Evolutionary conservation across 2,888 invertebrate species (phyloP), one percentile per base, ranked within the genome.

Genomic region (Drosophila monieri): DNA sequence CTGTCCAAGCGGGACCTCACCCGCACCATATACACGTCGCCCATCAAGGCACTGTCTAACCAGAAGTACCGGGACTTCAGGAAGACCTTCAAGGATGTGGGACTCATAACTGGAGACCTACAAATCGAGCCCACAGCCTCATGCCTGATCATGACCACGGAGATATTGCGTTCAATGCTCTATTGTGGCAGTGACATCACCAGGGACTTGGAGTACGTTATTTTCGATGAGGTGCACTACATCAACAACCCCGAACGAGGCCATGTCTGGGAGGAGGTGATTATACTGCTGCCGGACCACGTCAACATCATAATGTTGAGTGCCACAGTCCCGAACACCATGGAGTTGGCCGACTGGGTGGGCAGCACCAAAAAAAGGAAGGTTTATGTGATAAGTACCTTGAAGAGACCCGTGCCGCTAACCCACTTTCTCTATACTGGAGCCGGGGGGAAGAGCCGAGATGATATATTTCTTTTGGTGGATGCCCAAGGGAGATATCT

Each of bases 211-310:
- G 99, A 99, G 91, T 99, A 98, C 93, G 99, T 99, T 2, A 97
- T 99, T 85, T 99, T 99, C 90, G 99, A 99, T 91, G 99, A 99
- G 92, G 98, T 99, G 6, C 99, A 99, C 91, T 99, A 99, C 89
- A 97, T 99, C 74, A 99, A 99, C 91, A 98, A 99, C 92, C 94
- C 95, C 43, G 97, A 98, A 92, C 97, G 99, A 73, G 99, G 99
- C 10, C 98, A 99, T 89, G 99, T 99, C 0, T 99, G 99, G 99
- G 99, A 99, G 92, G 99, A 99, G 92, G 98, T 98, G 0, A 93
- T 99, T 3, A 99, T 99, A 81, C 94, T 99, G 90, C 92, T 99
- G 55, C 99, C 99, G 0, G 94, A 96, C 6, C 97, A 98, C 90
- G 98, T 99, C 6, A 97, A 95, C 80, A 98, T 99, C 69, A 98